These are phyloP conservation scores for Tetramorium bicarinatum DNA, from an alignment of 2,888 invertebrate species.

Conservation along the genomic window DNA sequence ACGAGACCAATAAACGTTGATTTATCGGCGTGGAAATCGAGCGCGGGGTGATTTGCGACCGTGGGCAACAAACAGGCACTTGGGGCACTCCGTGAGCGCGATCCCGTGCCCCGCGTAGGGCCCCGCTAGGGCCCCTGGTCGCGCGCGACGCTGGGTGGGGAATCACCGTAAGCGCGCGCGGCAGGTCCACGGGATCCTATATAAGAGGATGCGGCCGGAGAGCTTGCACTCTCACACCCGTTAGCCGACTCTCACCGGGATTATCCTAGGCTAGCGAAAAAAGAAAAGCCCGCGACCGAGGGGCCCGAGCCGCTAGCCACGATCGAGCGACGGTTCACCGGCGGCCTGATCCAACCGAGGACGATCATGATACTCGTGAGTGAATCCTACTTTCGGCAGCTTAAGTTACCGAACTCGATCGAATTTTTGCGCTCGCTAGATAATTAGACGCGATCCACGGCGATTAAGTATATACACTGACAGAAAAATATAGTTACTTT, in stretches of 20 bases:
- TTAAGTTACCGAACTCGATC: neutral
- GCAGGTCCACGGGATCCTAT: slow-evolving; percentile 77
- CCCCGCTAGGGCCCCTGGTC: slow-evolving; percentile 61
- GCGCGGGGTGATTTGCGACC: slow-evolving; percentile 83
- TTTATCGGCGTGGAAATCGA: slow-evolving; percentile 85
- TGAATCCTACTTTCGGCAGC: slow-evolving; percentile 7
- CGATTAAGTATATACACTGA: neutral
- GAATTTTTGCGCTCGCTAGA: neutral
- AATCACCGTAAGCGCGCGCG: slow-evolving; percentile 59
- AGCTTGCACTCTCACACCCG: slow-evolving; percentile 78
- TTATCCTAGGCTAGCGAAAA: slow-evolving; percentile 60
- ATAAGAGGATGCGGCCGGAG: slow-evolving; percentile 81
- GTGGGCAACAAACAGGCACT: slow-evolving; percentile 67
- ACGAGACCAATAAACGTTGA: slow-evolving; percentile 83
- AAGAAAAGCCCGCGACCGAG: slow-evolving; percentile 33
- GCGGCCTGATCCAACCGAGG: slow-evolving; percentile 15
- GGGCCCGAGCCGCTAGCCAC: slow-evolving; percentile 17
- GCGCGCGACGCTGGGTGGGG: slow-evolving; percentile 67
- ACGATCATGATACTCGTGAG: slow-evolving; percentile 69
- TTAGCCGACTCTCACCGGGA: slow-evolving; percentile 72
- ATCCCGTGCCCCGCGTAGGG: slow-evolving; percentile 66
- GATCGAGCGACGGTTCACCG: slow-evolving; percentile 21
- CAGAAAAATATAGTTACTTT: too few relatives aligned
- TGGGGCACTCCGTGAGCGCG: slow-evolving; percentile 45
- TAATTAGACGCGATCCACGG: neutral